Percentiles rank a stretch among this genome's conserved stretches.
These are phyloP conservation scores for Sciurus niger DNA, from an alignment of 2,113 vertebrate species.

Conservation along the genomic window DNA sequence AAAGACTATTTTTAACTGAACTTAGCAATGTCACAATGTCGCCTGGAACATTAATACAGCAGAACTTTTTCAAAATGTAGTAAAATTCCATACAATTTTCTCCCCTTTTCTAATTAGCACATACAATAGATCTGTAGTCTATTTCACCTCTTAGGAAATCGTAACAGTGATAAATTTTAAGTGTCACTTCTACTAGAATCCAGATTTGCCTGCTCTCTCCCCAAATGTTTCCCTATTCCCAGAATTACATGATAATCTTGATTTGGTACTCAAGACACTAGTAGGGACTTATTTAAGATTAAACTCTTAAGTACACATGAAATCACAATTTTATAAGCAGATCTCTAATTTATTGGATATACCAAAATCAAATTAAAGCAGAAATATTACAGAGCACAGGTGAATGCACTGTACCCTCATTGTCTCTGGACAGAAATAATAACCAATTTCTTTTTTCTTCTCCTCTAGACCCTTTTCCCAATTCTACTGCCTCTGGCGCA, in stretches of 20 bases:
- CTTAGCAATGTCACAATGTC: neutral
- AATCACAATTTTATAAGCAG: constrained; percentile 48
- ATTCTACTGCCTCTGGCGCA: neutral
- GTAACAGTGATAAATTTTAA: constrained; percentile 29
- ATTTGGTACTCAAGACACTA: constrained; percentile 46
- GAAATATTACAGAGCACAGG: neutral
- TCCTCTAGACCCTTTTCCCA: neutral
- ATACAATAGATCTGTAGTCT: neutral
- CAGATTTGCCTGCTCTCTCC: neutral
- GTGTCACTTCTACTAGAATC: neutral
- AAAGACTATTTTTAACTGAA: constrained; percentile 26
- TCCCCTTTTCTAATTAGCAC: constrained; percentile 28
- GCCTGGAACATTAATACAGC: neutral
- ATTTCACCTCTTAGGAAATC: neutral
- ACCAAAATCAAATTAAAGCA: neutral
- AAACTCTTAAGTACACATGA: constrained; percentile 4
- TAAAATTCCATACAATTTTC: constrained; percentile 17
- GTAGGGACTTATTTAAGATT: constrained; percentile 37
- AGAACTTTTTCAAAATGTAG: constrained; percentile 55
- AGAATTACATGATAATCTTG: constrained; percentile 21
- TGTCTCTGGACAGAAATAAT: neutral
- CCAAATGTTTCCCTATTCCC: neutral
- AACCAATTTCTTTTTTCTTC: neutral
- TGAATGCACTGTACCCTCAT: neutral
- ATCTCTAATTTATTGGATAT: neutral